Evolutionary conservation across 2,113 vertebrate genomes (phyloP).

Genomic region (Nerophis ophidion): DNA sequence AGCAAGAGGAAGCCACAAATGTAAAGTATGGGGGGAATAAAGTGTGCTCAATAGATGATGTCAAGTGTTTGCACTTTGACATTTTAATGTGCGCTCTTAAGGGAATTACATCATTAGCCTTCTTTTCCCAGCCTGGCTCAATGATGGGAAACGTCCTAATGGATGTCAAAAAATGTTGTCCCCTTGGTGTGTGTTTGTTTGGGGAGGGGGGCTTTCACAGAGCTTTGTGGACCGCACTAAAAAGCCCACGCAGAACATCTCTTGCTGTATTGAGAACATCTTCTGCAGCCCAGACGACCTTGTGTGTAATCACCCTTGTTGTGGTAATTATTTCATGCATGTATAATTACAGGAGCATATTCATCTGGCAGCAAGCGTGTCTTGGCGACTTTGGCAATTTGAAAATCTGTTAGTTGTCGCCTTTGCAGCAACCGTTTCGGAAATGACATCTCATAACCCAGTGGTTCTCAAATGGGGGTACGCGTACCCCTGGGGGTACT

Average conservation of each 20-base stretch:
- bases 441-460: conserved; percentile 39
- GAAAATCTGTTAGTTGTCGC: conserved; percentile 35
- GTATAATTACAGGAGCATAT: conserved; percentile 48
- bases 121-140: conserved; percentile 47
- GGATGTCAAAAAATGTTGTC: conserved; percentile 65
- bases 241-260: conserved; percentile 39
- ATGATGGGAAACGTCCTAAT: conserved; percentile 70
- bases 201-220: conserved; percentile 15
- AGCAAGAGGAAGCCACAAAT: conserved; percentile 26
- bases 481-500: too few relatives aligned
- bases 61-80: conserved; percentile 62
- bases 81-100: conserved; percentile 67
- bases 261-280: conserved; percentile 31
- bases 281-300: conserved; percentile 30
- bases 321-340: conserved; percentile 58
- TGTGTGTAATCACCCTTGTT: conserved; percentile 32
- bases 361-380: conserved; percentile 25
- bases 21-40: conserved; percentile 49
- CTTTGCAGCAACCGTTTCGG: conserved; percentile 27
- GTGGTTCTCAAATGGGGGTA: too few relatives aligned
- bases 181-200: conserved; percentile 23
- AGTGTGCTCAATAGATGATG: conserved; percentile 65
- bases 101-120: conserved; percentile 69
- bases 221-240: conserved; percentile 44
- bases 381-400: conserved; percentile 40